Conservation (phyloP, 2,888 invertebrate genomes). For the Limenitis camilla region DNA sequence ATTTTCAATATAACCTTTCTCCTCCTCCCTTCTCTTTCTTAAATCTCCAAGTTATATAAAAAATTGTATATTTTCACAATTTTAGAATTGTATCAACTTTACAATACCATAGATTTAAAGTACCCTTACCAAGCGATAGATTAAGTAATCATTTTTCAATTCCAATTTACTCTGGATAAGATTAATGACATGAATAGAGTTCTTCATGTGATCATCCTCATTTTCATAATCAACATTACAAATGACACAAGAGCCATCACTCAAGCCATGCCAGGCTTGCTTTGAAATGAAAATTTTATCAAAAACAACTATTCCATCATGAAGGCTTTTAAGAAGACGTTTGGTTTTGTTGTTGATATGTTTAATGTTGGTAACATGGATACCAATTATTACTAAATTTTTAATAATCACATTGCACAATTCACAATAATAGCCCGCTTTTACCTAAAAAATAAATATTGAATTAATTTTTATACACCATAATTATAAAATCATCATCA, state of each 20-base stretch:
- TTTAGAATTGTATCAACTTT: not conserved
- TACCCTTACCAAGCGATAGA: slow-evolving; percentile 38
- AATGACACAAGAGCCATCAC: slow-evolving; percentile 37
- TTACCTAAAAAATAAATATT: slow-evolving; percentile 36
- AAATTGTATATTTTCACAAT: too few relatives aligned
- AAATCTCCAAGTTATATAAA: too few relatives aligned
- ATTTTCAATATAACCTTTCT: too few relatives aligned
- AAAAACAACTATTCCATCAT: slow-evolving; percentile 32
- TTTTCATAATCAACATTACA: slow-evolving; percentile 41
- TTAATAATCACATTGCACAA: slow-evolving; percentile 40
- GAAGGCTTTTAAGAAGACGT: slow-evolving; percentile 26
- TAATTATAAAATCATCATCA: too few relatives aligned
- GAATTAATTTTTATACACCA: not conserved
- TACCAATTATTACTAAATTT: slow-evolving; percentile 34
- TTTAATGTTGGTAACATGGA: slow-evolving; percentile 35
- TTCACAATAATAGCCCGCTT: slow-evolving; percentile 46
- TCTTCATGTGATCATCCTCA: slow-evolving; percentile 32
- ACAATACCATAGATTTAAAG: not conserved
- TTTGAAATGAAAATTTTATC: slow-evolving; percentile 36
- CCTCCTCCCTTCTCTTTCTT: too few relatives aligned
- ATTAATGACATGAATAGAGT: slow-evolving; percentile 36
- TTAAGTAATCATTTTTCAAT: slow-evolving; percentile 28
- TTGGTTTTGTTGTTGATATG: slow-evolving; percentile 35
- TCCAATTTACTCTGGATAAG: slow-evolving; percentile 37
- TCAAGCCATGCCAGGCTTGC: slow-evolving; percentile 44